A percentile compares a stretch with the other conserved stretches of the same genome.
These are phyloP conservation scores for Ondatra zibethicus DNA, from an alignment of 2,113 vertebrate species.

Conservation along the genomic window DNA sequence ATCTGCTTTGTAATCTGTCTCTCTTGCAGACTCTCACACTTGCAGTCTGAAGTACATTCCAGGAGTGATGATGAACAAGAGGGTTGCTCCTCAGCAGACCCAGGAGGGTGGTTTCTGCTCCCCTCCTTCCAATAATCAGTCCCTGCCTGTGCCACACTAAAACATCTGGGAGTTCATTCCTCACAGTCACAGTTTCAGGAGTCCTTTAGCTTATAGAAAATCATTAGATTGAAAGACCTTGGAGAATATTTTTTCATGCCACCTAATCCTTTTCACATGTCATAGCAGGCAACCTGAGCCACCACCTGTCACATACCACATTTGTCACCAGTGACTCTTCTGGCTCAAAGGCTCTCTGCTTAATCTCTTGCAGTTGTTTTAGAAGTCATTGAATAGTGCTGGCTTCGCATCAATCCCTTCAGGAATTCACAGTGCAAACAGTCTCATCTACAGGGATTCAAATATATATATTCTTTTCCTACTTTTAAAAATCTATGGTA, in stretches of 20 bases:
- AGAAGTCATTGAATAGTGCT: constrained; percentile 14
- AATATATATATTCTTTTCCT: not conserved
- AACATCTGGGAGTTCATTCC: not conserved
- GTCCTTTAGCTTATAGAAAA: not conserved
- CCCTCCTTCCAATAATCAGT: not conserved
- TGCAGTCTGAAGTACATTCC: not conserved
- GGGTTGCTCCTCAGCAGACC: not conserved
- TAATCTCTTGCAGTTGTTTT: constrained; percentile 9
- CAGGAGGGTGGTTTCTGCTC: not conserved
- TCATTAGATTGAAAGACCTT: not conserved
- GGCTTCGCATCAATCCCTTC: not conserved
- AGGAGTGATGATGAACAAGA: not conserved
- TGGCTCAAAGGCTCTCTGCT: not conserved
- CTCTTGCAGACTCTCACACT: too few relatives aligned
- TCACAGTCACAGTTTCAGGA: not conserved
- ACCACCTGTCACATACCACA: not conserved
- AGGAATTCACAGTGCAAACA: not conserved
- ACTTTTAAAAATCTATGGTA: not conserved
- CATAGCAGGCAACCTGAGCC: not conserved
- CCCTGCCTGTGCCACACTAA: not conserved
- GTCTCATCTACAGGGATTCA: not conserved
- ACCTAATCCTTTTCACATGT: not conserved
- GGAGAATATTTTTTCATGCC: not conserved
- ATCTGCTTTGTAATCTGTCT: not conserved
- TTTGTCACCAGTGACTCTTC: not conserved